Base-by-base conservation (phyloP, 2,888 invertebrate genomes). In the Perizoma affinitatum region DNA sequence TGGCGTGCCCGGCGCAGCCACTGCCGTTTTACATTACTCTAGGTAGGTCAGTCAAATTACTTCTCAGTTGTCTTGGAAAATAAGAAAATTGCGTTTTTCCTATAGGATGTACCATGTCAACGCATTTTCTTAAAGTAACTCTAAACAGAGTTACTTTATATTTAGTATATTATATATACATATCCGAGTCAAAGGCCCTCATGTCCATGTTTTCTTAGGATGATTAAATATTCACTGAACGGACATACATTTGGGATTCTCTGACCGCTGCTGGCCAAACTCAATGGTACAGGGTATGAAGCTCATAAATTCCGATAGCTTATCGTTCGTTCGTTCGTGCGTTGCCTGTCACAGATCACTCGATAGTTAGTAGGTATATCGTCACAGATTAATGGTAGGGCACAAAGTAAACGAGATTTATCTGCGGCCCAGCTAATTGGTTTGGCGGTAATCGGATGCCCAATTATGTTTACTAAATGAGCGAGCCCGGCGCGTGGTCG, bases 391-490 rank as follows among this genome's bases (percentile, higher is more conserved):
- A 34, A n/a, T 8, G 10, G 34, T 36, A 55, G 47, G 10, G 34
- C 38, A 35, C n/a, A 42, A 42, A 45, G 42, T 56, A 58, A 53
- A 41, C 36, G 54, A 61, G 63, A 63, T 61, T 61, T 61, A 58
- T 66, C 58, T 56, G 56, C 48, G 61, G 63, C 44, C 47, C 54
- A 46, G 53, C 59, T 63, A 61, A 63, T 66, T 52, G 58, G 47
- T 58, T 63, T 54, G 50, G 41, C 58, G 50, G 54, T 63, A 56
- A 66, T 66, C 58, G 63, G 58, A 66, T 48, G 47, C 58, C 54
- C 58, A 44, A 63, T 58, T n/a, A 58, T 63, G 63, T 58, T 63
- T 63, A 63, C 58, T 55, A 55, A 58, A 48, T 36, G 53, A 49
- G 47, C 45, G 41, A 42, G n/a, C 50, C 7, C 22, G 6, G 43